Evolutionary conservation across 2,888 invertebrate species (phyloP).

Genomic region (Dicycla oo): DNA sequence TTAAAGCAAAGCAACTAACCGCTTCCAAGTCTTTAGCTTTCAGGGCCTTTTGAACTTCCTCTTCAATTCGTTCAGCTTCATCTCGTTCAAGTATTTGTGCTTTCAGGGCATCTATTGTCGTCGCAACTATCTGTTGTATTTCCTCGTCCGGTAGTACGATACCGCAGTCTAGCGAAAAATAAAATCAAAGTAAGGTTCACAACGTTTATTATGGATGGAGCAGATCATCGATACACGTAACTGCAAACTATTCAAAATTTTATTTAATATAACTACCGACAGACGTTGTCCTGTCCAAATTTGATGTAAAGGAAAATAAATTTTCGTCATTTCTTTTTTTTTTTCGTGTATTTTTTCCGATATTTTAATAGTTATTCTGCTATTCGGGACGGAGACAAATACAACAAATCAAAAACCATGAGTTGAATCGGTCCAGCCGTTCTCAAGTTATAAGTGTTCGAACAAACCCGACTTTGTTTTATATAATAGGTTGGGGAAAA

Average conservation of each 20-base stretch:
- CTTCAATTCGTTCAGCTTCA: constrained; percentile 73
- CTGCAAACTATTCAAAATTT: background rate
- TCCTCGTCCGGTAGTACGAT: constrained; percentile 72
- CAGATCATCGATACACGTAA: background rate
- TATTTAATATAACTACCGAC: too few relatives aligned
- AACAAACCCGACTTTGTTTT: too few relatives aligned
- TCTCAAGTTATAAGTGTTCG: too few relatives aligned
- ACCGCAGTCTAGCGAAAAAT: constrained; percentile 77
- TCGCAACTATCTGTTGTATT: constrained; percentile 71
- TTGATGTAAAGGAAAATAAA: too few relatives aligned
- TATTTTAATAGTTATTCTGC: too few relatives aligned
- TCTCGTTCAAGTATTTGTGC: constrained; percentile 77
- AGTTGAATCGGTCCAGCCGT: too few relatives aligned
- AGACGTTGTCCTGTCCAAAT: too few relatives aligned
- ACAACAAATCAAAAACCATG: too few relatives aligned
- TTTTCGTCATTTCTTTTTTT: too few relatives aligned
- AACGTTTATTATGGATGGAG: background rate
- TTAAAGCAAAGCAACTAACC: constrained; percentile 34
- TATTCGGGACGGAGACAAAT: too few relatives aligned
- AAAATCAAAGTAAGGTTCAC: background rate
- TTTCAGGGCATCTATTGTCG: constrained; percentile 77
- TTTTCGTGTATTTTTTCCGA: too few relatives aligned
- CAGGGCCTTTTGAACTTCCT: constrained; percentile 68
- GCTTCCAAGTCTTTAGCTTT: constrained; percentile 57
- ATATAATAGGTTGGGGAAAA: too few relatives aligned